Base-by-base conservation (phyloP, 2,113 vertebrate species). In the Perca schrenkii region DNA sequence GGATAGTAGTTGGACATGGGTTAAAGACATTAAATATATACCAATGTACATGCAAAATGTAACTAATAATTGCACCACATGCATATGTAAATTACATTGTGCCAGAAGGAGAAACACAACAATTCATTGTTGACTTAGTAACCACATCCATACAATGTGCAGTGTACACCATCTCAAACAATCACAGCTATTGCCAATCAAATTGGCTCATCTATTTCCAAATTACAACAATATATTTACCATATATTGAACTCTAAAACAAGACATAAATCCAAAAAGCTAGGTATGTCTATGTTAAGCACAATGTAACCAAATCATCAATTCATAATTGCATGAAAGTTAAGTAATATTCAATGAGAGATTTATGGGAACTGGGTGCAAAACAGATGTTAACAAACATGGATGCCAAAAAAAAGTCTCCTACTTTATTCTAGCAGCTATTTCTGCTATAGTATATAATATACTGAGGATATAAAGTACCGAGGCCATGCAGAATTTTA, bases 271-370 rank as follows among this genome's bases (percentile, higher is more conserved):
- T 28, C 21, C 54, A 70, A 65, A 83, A 80, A 14, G 34, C 28
- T 70, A 76, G n/a, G 49, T 66, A 63, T 54, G 61, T 60, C 77
- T 77, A 60, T 79, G 63, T 65, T 67, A 81, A 87, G 84, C 82
- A 89, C 80, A 90, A 80, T 68, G 56, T 77, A 77, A 80, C 43
- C 60, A 70, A 49, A 22, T 52, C 70, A 83, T 66, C 7, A 16
- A 11, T 77, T 82, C 47, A 82, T 84, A 65, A 34, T 47, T 93
- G 91, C 88, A 90, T 91, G 80, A 74, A 81, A 82, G 67, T 81
- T 5, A 84, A 85, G 3, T 76, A 49, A 72, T 77, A 78, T 34
- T 77, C 50, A 77, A 57, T 10, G 36, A 78, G 31, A 75, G 25
- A 73, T 76, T 47, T 62, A 25, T 79, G 19, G 62, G 10, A 86